A percentile compares a stretch with the other conserved stretches of the same genome.
phyloP scores from a whole-genome alignment of 2,888 invertebrate genomes.

The Cryptocephalus primarius region DNA sequence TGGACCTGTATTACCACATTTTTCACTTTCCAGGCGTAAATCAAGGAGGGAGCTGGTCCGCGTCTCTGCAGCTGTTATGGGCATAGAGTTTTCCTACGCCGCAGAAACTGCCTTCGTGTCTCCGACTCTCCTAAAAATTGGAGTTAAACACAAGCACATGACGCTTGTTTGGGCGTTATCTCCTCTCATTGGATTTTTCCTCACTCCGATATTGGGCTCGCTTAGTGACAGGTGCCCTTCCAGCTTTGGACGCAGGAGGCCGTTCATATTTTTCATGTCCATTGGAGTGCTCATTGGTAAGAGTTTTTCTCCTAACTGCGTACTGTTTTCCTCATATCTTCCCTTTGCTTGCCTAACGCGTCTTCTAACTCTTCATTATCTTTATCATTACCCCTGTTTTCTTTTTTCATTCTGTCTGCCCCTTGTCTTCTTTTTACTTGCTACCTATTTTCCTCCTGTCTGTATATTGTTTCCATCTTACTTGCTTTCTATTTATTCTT shows the following conservation, averaged over 20 bases:
- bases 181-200: constrained; percentile 86
- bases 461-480: too few relatives aligned
- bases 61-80: constrained; percentile 91
- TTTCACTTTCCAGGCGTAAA: constrained; percentile 51
- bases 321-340: too few relatives aligned
- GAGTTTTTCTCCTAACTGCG: constrained; percentile 7
- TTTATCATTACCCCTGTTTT: too few relatives aligned
- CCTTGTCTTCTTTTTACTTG: too few relatives aligned
- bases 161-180: constrained; percentile 93
- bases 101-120: constrained; percentile 97
- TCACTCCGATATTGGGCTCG: constrained; percentile 86
- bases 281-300: constrained; percentile 81
- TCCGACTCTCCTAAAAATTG: constrained; percentile 84
- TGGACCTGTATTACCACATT: too few relatives aligned
- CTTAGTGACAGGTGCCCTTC: constrained; percentile 81
- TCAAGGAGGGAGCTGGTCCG: constrained; percentile 70
- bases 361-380: too few relatives aligned
- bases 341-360: too few relatives aligned
- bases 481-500: too few relatives aligned
- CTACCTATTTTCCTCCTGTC: too few relatives aligned
- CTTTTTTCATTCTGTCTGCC: too few relatives aligned
- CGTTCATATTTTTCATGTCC: constrained; percentile 83
- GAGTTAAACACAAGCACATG: constrained; percentile 88
- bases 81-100: constrained; percentile 94
- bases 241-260: constrained; percentile 73